Evolutionary conservation across 2,888 invertebrate species (phyloP).

Genomic region (Plusia festucae): DNA sequence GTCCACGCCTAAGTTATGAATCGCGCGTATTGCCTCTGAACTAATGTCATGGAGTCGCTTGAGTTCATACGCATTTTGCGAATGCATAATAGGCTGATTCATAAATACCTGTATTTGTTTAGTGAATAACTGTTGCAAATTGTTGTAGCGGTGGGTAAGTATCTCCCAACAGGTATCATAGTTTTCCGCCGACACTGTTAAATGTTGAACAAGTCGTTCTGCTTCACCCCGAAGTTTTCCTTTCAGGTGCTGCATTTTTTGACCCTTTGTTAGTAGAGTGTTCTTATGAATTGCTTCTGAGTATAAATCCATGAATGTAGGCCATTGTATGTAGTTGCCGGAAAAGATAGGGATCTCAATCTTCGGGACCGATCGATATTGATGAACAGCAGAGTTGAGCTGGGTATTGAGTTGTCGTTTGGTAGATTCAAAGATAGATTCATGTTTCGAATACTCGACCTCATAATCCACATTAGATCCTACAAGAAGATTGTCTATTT

Average conservation of each 20-base stretch:
- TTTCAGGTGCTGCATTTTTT: constrained; percentile 13
- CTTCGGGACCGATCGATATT: neutral
- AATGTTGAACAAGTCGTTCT: constrained; percentile 12
- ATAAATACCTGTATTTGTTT: neutral
- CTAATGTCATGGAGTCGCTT: too few relatives aligned
- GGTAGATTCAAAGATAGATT: neutral
- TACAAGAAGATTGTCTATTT: neutral
- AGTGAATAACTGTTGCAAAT: neutral
- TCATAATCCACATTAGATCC: neutral
- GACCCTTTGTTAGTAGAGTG: neutral
- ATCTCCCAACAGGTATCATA: neutral
- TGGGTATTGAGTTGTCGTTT: neutral
- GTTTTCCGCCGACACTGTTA: neutral
- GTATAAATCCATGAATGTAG: neutral
- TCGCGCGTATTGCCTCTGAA: too few relatives aligned
- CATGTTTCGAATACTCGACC: neutral
- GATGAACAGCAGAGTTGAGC: neutral
- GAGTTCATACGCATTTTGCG: too few relatives aligned
- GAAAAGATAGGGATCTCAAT: constrained; percentile 1
- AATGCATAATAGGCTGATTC: neutral
- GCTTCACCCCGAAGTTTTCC: constrained; percentile 14
- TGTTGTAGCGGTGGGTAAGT: constrained; percentile 6
- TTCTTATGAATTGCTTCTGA: neutral
- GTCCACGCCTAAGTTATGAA: too few relatives aligned
- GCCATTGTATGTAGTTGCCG: too few relatives aligned